phyloP scores from a whole-genome alignment of 2,888 invertebrate species.

The Heliconius charithonia region DNA sequence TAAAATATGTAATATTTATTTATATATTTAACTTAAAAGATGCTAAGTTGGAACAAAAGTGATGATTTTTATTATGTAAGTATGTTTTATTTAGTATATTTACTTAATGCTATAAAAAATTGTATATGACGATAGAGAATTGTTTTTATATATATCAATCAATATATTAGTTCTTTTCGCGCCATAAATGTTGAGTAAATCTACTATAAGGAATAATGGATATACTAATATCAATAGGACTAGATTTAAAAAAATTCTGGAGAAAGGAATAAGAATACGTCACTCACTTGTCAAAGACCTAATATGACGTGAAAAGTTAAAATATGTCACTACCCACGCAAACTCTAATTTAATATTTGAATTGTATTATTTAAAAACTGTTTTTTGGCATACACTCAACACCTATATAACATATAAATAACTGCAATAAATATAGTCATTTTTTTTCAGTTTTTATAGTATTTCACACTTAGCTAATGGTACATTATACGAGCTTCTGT shows the following conservation, averaged over 20 bases:
- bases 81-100: neutral
- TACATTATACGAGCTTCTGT: neutral
- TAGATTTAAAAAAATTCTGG: neutral
- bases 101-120: neutral
- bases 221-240: neutral
- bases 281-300: conserved; percentile 8
- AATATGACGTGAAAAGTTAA: conserved; percentile 10
- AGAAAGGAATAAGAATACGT: neutral
- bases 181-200: too few relatives aligned
- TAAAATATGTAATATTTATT: neutral
- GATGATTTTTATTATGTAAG: too few relatives aligned
- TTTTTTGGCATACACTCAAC: too few relatives aligned
- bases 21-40: too few relatives aligned
- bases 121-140: neutral
- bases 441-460: neutral
- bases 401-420: too few relatives aligned
- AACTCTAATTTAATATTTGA: neutral
- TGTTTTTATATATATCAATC: neutral
- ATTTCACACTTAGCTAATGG: neutral
- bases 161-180: neutral
- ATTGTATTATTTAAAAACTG: neutral
- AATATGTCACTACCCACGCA: neutral
- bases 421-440: too few relatives aligned
- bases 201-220: neutral
- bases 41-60: too few relatives aligned